These are phyloP conservation scores for Hesperophylax magnus DNA, from an alignment of 1,140 invertebrate genomes.

Conservation along the genomic window DNA sequence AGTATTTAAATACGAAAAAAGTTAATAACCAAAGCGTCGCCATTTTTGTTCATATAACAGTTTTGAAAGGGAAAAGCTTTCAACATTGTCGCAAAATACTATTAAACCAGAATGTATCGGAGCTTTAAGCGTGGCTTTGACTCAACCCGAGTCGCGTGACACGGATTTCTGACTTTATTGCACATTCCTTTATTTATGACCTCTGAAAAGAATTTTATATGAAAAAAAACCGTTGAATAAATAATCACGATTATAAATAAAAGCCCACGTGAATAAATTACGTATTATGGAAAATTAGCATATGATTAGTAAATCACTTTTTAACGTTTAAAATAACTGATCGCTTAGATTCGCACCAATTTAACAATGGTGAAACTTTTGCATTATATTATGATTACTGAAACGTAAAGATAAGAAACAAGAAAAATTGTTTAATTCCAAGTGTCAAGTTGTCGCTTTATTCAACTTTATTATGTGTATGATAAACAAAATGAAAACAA, in stretches of 20 bases:
- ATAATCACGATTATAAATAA: not conserved
- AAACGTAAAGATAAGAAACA: no score
- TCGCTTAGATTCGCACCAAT: no score
- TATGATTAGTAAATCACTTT: no score
- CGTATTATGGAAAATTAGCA: no score
- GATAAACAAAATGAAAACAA: no score
- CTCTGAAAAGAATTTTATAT: conserved; percentile 6
- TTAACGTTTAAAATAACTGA: no score
- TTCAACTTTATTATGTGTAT: no score
- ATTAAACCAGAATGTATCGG: conserved; percentile 36
- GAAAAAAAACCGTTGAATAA: not conserved
- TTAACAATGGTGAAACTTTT: no score
- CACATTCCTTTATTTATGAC: conserved; percentile 30
- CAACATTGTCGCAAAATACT: conserved; percentile 33
- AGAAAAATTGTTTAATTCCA: no score
- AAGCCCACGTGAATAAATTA: no score
- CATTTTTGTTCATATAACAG: conserved; percentile 21
- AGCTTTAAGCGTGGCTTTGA: not conserved
- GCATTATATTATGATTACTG: no score
- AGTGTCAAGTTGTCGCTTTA: no score
- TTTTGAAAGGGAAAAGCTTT: conserved; percentile 2
- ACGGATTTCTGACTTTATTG: conserved; percentile 23
- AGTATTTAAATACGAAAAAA: conserved; percentile 20
- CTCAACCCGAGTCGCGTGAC: conserved; percentile 3
- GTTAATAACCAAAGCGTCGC: not conserved